These are phyloP conservation scores for Electrophaes corylata DNA, from an alignment of 2,888 invertebrate genomes.

Conservation along the genomic window DNA sequence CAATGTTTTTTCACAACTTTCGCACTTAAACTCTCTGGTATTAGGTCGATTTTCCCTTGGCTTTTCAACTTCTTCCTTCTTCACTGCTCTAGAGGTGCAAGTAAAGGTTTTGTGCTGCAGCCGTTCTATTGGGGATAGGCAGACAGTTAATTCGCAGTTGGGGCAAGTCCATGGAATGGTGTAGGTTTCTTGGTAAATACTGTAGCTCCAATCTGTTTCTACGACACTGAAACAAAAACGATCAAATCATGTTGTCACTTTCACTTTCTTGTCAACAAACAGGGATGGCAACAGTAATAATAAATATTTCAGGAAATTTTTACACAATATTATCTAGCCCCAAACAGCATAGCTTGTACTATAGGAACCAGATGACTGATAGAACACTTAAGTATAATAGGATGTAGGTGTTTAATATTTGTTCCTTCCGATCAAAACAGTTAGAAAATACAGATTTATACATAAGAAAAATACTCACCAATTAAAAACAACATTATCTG, in stretches of 20 bases:
- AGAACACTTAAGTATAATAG: no score
- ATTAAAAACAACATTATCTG: constrained; percentile 92
- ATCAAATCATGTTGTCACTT: no score
- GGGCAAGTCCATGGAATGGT: constrained; percentile 89
- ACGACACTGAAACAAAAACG: constrained; percentile 77
- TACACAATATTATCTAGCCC: no score
- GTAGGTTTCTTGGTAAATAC: constrained; percentile 84
- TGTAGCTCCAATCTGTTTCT: constrained; percentile 88
- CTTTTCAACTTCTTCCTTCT: constrained; percentile 56
- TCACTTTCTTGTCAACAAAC: no score
- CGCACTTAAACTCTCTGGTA: constrained; percentile 88
- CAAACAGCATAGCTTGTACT: no score
- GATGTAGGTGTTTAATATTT: neutral
- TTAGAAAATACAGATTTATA: no score
- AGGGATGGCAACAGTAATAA: no score
- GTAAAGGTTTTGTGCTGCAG: constrained; percentile 88
- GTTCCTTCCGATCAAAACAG: neutral
- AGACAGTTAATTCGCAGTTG: constrained; percentile 86
- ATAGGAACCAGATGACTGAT: no score
- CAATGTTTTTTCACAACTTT: constrained; percentile 87
- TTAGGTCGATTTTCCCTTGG: constrained; percentile 77
- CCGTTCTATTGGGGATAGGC: constrained; percentile 87
- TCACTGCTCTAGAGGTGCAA: constrained; percentile 62
- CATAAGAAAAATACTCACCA: constrained; percentile 56
- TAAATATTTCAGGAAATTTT: no score